These are phyloP conservation scores for Xiphias gladius DNA, from an alignment of 2,113 vertebrate genomes.

Conservation along the genomic window DNA sequence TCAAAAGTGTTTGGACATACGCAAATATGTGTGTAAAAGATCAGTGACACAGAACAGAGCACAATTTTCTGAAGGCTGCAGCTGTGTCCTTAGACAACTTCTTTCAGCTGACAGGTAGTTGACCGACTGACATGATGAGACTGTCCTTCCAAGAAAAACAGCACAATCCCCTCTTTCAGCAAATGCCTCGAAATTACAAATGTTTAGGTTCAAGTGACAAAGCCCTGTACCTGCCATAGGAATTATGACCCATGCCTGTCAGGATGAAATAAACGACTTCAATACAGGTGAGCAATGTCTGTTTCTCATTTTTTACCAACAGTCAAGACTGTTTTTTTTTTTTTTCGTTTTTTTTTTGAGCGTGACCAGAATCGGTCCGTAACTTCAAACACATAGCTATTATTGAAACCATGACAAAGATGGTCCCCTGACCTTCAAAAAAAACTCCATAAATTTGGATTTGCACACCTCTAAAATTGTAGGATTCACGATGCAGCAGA, in stretches of 20 bases:
- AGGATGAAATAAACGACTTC: background rate
- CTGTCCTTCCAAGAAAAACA: background rate
- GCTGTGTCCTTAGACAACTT: conserved; percentile 31
- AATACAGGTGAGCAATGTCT: too few species aligned
- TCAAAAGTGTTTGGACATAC: conserved; percentile 1
- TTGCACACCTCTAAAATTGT: too few species aligned
- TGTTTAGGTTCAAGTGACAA: background rate
- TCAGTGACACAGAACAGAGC: background rate
- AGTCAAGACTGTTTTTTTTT: background rate
- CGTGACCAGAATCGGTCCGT: background rate
- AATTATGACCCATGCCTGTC: background rate
- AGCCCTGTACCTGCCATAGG: background rate
- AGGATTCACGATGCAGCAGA: too few species aligned
- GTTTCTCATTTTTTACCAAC: background rate
- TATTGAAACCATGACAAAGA: background rate
- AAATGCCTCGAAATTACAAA: background rate
- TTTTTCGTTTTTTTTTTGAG: too few species aligned
- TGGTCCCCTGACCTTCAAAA: background rate
- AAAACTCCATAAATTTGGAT: too few species aligned
- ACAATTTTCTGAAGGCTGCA: background rate
- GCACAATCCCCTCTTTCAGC: background rate
- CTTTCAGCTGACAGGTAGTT: background rate
- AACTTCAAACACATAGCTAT: background rate
- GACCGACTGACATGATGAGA: background rate
- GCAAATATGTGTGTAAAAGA: background rate